A percentile compares a stretch with the other conserved stretches of the same genome.
These are phyloP conservation scores for Sminthurides aquaticus DNA, from an alignment of 2,888 invertebrate species.

Conservation along the genomic window DNA sequence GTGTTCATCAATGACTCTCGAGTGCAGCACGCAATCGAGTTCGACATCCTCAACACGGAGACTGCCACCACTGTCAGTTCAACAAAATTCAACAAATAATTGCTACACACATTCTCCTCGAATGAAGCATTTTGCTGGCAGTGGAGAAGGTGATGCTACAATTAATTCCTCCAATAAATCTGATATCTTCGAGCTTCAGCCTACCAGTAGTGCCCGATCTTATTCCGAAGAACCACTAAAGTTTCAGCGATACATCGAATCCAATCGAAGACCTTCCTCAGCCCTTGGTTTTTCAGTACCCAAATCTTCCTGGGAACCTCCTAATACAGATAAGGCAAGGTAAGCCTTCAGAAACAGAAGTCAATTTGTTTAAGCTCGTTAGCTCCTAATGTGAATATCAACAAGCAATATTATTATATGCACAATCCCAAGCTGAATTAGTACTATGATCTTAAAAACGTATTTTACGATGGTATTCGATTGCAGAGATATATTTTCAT, in stretches of 20 bases:
- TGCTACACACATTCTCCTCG: not conserved
- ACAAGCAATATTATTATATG: too few relatives aligned
- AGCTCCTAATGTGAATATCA: too few relatives aligned
- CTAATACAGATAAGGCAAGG: slow-evolving; percentile 9
- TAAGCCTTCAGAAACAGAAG: not conserved
- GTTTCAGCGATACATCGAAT: not conserved
- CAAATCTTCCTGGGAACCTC: not conserved
- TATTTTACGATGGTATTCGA: not conserved
- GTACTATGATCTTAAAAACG: not conserved
- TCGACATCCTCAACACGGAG: not conserved
- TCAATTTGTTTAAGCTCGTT: too few relatives aligned
- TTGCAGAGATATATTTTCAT: slow-evolving; percentile 54
- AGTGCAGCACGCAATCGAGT: not conserved
- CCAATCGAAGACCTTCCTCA: not conserved
- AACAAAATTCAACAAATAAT: not conserved
- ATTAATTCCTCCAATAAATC: not conserved
- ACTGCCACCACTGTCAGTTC: slow-evolving; percentile 6
- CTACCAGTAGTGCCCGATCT: not conserved
- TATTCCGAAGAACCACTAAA: not conserved
- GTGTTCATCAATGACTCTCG: slow-evolving; percentile 1
- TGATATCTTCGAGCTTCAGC: not conserved
- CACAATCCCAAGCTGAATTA: not conserved
- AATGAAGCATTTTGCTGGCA: not conserved
- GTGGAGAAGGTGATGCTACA: not conserved
- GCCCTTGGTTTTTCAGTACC: not conserved